phyloP scores from a whole-genome alignment of 2,797 vertebrate species.

The Poeciliopsis turneri region DNA sequence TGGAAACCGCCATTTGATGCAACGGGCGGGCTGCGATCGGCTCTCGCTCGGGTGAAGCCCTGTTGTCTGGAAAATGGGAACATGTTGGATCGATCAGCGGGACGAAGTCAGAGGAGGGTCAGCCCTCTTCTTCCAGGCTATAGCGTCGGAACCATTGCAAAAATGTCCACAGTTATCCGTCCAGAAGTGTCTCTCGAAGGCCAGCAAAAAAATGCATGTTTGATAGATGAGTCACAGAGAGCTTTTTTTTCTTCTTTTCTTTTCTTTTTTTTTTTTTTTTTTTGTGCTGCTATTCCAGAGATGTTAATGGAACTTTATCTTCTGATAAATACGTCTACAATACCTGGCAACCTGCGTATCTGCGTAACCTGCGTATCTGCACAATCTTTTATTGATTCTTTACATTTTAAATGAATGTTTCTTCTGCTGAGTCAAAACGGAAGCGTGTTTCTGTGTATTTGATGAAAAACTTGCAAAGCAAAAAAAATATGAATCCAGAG shows the following conservation, averaged over 20 bases:
- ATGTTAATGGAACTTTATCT: background rate
- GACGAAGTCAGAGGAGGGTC: constrained; percentile 69
- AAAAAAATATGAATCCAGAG: background rate
- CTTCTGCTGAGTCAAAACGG: background rate
- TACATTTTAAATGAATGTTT: background rate
- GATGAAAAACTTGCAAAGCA: background rate
- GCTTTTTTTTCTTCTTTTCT: background rate
- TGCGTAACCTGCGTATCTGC: constrained; percentile 2
- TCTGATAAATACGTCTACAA: constrained; percentile 24
- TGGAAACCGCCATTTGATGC: constrained; percentile 70
- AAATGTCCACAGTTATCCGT: constrained; percentile 70
- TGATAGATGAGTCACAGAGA: background rate
- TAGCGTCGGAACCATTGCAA: constrained; percentile 69
- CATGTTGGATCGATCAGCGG: constrained; percentile 67
- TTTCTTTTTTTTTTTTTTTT: too few species aligned
- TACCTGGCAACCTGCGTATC: constrained; percentile 9
- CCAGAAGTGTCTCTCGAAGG: constrained; percentile 8
- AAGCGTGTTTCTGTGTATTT: background rate
- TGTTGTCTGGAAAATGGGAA: constrained; percentile 71
- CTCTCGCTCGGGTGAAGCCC: constrained; percentile 62
- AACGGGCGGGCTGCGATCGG: constrained; percentile 62
- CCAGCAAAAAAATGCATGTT: background rate
- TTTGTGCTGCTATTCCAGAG: background rate
- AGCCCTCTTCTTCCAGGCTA: constrained; percentile 54
- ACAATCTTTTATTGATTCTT: constrained; percentile 9